Conservation (phyloP, 2,113 vertebrate genomes). For the Dipodomys ordii region DNA sequence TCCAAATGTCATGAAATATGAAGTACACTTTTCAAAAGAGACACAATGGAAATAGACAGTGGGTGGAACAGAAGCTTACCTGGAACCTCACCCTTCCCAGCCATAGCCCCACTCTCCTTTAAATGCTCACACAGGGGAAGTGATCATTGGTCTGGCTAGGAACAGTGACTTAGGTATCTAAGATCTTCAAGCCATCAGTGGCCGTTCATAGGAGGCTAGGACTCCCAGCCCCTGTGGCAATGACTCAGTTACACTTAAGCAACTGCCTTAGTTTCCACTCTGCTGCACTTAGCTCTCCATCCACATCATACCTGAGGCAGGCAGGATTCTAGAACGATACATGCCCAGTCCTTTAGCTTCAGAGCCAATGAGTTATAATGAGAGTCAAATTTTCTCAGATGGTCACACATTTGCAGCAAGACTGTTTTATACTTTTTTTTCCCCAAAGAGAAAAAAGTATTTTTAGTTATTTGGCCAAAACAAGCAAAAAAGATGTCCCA, state of each 20-base stretch:
- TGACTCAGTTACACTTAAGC: conserved; percentile 76
- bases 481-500: conserved; percentile 48
- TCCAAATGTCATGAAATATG: not conserved
- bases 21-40: conserved; percentile 25
- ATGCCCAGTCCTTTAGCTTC: conserved; percentile 23
- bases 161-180: conserved; percentile 82
- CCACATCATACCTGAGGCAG: conserved; percentile 14
- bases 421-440: not conserved
- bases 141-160: conserved; percentile 78
- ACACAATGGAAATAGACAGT: not conserved
- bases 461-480: conserved; percentile 40
- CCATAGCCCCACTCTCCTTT: conserved; percentile 78
- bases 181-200: conserved; percentile 84
- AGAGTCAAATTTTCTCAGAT: conserved; percentile 16
- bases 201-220: conserved; percentile 82
- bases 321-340: not conserved
- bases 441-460: not conserved
- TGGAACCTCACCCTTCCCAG: conserved; percentile 69
- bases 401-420: not conserved
- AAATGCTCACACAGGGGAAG: conserved; percentile 79
- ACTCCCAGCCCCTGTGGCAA: conserved; percentile 76
- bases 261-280: conserved; percentile 70
- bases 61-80: conserved; percentile 6
- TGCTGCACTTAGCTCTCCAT: conserved; percentile 51
- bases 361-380: conserved; percentile 28